Conservation (phyloP, 2,797 vertebrate species). For the Cyclura pinguis region DNA sequence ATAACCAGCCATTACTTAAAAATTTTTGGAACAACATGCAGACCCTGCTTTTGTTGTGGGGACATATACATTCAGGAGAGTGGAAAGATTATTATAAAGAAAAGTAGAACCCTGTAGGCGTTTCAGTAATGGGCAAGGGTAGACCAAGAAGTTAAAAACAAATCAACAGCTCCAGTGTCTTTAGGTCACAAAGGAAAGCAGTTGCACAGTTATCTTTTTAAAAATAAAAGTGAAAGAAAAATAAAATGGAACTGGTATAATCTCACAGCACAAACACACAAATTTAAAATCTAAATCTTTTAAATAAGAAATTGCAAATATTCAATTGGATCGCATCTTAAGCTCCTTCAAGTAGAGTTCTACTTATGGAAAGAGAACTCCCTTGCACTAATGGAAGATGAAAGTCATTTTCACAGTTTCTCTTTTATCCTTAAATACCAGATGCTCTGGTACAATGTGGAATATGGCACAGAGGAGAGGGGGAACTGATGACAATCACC, state of each 20-base stretch:
- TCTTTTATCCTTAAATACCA: neutral
- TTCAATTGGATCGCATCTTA: neutral
- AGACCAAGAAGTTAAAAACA: constrained; percentile 25
- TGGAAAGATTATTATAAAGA: constrained; percentile 8
- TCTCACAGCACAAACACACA: neutral
- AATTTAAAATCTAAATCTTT: neutral
- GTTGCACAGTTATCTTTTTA: neutral
- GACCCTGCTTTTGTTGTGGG: constrained; percentile 22
- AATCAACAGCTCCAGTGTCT: neutral
- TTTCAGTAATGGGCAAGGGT: constrained; percentile 26
- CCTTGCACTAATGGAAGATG: neutral
- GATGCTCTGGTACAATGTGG: neutral
- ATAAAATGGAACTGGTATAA: neutral
- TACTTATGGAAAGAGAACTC: neutral
- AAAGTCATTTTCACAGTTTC: neutral
- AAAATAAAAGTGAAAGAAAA: neutral
- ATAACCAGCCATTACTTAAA: constrained; percentile 55
- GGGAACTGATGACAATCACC: neutral
- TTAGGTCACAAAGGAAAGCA: constrained; percentile 7
- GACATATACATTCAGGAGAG: rapidly evolving
- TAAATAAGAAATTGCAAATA: neutral
- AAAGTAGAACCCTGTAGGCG: neutral
- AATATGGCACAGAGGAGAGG: neutral
- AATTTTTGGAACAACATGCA: constrained; percentile 39
- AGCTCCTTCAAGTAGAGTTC: neutral